These are phyloP conservation scores for Cheirogaleus major DNA, from an alignment of 2,797 vertebrate species.

Conservation along the genomic window DNA sequence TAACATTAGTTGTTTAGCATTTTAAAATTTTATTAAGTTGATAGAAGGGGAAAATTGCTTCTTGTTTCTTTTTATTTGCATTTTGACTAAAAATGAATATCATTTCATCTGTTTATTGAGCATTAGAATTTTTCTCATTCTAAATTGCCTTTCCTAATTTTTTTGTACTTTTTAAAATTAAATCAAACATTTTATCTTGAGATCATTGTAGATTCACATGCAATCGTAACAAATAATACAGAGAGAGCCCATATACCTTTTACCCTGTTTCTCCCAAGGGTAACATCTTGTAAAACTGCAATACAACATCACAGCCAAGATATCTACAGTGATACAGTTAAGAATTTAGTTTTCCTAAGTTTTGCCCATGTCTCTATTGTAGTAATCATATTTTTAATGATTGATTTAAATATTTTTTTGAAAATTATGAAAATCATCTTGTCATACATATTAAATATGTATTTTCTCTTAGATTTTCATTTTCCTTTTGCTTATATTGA, in stretches of 20 bases:
- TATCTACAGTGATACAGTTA: no score
- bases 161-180: background rate
- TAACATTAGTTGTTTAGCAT: background rate
- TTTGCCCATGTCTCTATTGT: background rate
- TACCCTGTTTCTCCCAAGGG: background rate
- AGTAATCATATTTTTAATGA: background rate
- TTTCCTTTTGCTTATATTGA: background rate
- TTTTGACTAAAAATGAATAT: background rate
- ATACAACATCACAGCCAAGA: background rate
- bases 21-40: background rate
- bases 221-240: background rate
- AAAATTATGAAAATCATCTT: background rate
- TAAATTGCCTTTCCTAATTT: background rate
- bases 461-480: background rate
- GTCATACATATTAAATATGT: background rate
- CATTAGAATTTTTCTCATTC: background rate
- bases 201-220: background rate
- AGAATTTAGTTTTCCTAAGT: background rate
- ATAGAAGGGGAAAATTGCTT: background rate
- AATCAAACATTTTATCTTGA: background rate
- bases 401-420: background rate
- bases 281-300: background rate
- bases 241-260: background rate
- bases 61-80: background rate
- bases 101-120: background rate